A percentile compares a stretch with the other conserved stretches of the same genome.
phyloP scores from a whole-genome alignment of 2,888 invertebrate species.

The Drosophila neutralis region DNA sequence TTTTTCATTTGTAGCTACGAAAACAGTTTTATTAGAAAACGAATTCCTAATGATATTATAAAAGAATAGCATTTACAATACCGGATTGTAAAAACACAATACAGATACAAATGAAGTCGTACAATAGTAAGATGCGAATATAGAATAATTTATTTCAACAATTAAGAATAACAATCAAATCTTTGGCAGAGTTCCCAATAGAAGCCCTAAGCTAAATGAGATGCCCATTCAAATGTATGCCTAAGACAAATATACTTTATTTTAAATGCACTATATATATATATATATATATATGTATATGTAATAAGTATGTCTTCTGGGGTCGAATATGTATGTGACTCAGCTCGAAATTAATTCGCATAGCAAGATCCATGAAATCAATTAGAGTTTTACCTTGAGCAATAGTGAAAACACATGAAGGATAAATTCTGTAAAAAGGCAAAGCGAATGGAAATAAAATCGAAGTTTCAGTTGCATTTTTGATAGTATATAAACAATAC shows the following conservation, averaged over 20 bases:
- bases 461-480: conserved; percentile 42
- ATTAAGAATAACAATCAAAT: conserved; percentile 67
- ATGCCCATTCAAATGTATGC: conserved; percentile 26
- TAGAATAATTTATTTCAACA: conserved; percentile 47
- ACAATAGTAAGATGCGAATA: conserved; percentile 11
- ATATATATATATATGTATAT: conserved; percentile 9
- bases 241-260: conserved; percentile 73
- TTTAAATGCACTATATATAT: conserved; percentile 56
- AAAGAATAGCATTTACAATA: conserved; percentile 38
- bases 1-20: conserved; percentile 52
- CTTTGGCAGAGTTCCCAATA: conserved; percentile 64
- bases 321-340: background rate
- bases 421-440: conserved; percentile 38
- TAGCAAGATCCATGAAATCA: conserved; percentile 33
- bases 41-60: conserved; percentile 66
- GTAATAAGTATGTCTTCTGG: conserved; percentile 4
- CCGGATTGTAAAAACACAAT: conserved; percentile 42
- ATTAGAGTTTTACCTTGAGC: conserved; percentile 38
- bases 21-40: conserved; percentile 15
- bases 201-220: conserved; percentile 28
- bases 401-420: conserved; percentile 4
- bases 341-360: conserved; percentile 35
- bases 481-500: conserved; percentile 48
- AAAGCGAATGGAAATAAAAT: conserved; percentile 17
- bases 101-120: conserved; percentile 3